Base-by-base conservation (phyloP, 2,888 invertebrate genomes). In the Drosophila anomalata region DNA sequence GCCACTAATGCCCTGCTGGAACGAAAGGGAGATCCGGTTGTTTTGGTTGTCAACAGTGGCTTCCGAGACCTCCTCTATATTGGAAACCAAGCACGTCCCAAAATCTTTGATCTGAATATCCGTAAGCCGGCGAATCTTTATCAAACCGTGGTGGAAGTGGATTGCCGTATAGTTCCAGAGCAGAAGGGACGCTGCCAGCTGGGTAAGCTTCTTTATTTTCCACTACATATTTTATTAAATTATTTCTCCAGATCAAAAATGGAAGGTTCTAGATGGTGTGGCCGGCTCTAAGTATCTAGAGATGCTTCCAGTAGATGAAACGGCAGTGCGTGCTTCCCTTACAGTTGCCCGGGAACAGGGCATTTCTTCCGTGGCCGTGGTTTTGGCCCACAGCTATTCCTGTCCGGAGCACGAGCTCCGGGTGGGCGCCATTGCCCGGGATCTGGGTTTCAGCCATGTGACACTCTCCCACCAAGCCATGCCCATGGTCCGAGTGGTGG, bases 1-100 rank as follows among this genome's bases (percentile, higher is more conserved):
- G 99, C 99, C 0, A 99, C 99, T 0, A 99, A 99, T 92, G 99
- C 99, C 0, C 92, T 99, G 24, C 92, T 99, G 11, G 99, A 99
- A 91, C 93, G 99, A 56, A 99, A 99, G 91, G 99, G 99, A 0
- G 98, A 99, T 89, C 94, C 94, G 73, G 97, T 98, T 93, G 99
- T 98, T 0, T 93, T 99, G 7, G 93, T 98, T 7, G 97, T 98
- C 50, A 99, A 98, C 74, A 95, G 95, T 83, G 99, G 99, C 0
- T 98, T 98, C 89, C 95, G 94, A 78, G 99, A 99, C 91, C 92
- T 99, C 12, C 93, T 99, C 11, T 95, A 95, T 61, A 99, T 99
- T 88, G 99, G 99, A 6, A 99, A 99, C 91, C 99, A 99, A 92
- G 97, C 99, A 0, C 94, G 99, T 66, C 99, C 99, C 0, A 95